A percentile compares a stretch with the other conserved stretches of the same genome.
Evolutionary conservation across 2,797 vertebrate genomes (phyloP).

Genomic region (Urophycis tenuis): DNA sequence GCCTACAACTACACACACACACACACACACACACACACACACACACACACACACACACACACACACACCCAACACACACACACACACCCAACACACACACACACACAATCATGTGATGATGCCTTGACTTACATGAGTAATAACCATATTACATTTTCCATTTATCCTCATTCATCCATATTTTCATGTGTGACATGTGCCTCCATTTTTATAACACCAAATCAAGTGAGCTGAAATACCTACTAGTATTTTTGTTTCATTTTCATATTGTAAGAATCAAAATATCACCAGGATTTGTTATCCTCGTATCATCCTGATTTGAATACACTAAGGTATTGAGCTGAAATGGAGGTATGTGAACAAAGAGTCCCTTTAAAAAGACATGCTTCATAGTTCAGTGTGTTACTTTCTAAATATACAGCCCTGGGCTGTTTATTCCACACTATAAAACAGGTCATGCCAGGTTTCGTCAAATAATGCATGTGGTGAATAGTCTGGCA

Average conservation of each 20-base stretch:
- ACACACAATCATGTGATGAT: too few species aligned
- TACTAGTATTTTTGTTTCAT: not conserved
- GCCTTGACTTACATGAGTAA: too few species aligned
- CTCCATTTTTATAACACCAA: not conserved
- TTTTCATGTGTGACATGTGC: not conserved
- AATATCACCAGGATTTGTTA: not conserved
- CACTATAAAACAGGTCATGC: slow-evolving; percentile 1
- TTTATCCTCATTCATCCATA: too few species aligned
- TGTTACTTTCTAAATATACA: not conserved
- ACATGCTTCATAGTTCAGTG: not conserved
- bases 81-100: too few species aligned
- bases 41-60: too few species aligned
- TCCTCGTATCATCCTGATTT: not conserved
- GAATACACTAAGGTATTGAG: not conserved
- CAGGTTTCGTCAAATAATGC: slow-evolving; percentile 43
- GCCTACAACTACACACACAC: not conserved
- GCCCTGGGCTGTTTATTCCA: not conserved
- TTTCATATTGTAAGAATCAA: not conserved
- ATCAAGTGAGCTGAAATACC: not conserved
- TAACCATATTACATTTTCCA: too few species aligned
- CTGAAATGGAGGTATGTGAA: not conserved
- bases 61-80: too few species aligned
- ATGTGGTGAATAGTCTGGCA: slow-evolving; percentile 63
- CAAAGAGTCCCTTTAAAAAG: not conserved
- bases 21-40: too few species aligned